A percentile compares a stretch with the other conserved stretches of the same genome.
These are phyloP conservation scores for Xanthia togata DNA, from an alignment of 2,888 invertebrate genomes.

Conservation along the genomic window DNA sequence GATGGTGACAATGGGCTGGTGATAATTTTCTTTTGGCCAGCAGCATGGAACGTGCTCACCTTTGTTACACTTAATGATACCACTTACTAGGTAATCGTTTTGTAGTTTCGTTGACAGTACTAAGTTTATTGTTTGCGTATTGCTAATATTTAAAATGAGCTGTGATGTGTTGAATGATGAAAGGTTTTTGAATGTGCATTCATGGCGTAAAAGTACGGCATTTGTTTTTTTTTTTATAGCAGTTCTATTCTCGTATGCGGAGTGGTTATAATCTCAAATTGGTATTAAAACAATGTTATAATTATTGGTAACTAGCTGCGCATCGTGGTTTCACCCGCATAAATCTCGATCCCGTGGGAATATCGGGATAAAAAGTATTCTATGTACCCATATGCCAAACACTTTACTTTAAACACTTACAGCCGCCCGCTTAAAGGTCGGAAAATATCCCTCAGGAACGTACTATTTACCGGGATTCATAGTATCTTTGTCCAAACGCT, in stretches of 20 bases:
- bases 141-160: conserved; percentile 54
- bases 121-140: conserved; percentile 42
- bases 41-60: conserved; percentile 57
- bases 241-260: no score
- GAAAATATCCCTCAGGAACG: no score
- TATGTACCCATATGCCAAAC: no score
- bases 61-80: conserved; percentile 65
- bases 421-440: no score
- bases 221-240: neutral
- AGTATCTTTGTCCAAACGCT: no score
- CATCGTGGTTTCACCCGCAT: no score
- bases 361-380: no score
- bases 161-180: conserved; percentile 26
- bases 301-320: no score
- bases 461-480: no score
- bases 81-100: conserved; percentile 61
- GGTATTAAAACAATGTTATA: neutral
- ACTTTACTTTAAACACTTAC: no score
- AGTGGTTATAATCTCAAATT: neutral
- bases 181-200: conserved; percentile 35
- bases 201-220: neutral
- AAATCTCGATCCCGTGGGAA: no score
- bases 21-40: conserved; percentile 69
- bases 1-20: conserved; percentile 72
- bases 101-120: conserved; percentile 54